Base-by-base conservation (phyloP, 2,113 vertebrate species). In the Paramormyrops kingsleyae region DNA sequence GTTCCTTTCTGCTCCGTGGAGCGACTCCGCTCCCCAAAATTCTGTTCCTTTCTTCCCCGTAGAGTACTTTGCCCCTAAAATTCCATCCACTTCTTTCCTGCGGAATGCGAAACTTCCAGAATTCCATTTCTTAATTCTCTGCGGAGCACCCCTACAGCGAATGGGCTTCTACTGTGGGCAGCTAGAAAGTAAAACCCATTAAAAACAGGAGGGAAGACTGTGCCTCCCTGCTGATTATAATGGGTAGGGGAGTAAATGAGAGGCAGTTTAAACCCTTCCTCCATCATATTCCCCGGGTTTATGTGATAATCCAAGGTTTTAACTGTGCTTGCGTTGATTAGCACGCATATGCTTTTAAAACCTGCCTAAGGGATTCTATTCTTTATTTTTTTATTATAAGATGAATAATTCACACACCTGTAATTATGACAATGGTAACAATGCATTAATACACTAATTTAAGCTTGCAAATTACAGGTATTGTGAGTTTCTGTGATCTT, bases 61-160 rank as follows among this genome's bases (percentile, higher is more conserved):
- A 17, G 88, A 80, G 27, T 10, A 49, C 0, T 17, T 89, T 84
- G 92, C 92, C 46, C 92, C 90, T 80, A 0, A 87, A 85, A 89
- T 89, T 91, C 70, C 47, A 87, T 19, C 88, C 93, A 90, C 62
- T 52, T 88, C 93, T 90, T 74, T 42, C 44, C 92, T 49, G 89
- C 0, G 0, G 86, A 90, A 89, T 5, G 27, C 91, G 83, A 50
- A 90, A 7, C 74, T 42, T 42, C 13, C 12, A 19, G 74, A 2
- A 80, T 80, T 42, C 74, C 74, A 17, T 42, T 19, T 7, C 35
- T 80, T 80, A 39, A 35, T 42, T 80, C 74, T 27, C 74, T 19
- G 35, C 10, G 5, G 5, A 42, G 39, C 35, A 19, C 35, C 39
- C 62, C 62, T 12, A 13, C 62, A 13, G n/a, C n/a, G 10, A 70